These are phyloP conservation scores for Drosophila macrospina DNA, from an alignment of 2,888 invertebrate genomes.

Conservation along the genomic window DNA sequence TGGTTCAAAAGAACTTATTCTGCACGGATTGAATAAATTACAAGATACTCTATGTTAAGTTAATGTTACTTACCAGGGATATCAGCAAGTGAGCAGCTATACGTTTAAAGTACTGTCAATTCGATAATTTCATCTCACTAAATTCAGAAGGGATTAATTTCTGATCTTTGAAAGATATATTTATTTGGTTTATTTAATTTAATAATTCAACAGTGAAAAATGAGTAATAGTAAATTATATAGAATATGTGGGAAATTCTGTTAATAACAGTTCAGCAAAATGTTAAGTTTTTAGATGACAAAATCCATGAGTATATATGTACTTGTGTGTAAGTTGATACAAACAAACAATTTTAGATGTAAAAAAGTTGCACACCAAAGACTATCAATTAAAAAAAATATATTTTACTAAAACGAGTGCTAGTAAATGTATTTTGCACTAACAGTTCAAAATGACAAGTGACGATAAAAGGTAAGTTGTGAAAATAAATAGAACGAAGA, in stretches of 20 bases:
- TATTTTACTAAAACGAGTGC: conserved; percentile 1
- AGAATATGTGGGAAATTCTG: neutral
- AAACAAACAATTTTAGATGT: conserved; percentile 25
- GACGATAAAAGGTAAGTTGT: conserved; percentile 52
- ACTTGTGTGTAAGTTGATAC: conserved; percentile 10
- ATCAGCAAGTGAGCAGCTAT: neutral
- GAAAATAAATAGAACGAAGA: neutral
- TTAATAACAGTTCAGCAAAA: neutral
- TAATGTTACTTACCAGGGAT: neutral
- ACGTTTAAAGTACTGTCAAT: neutral
- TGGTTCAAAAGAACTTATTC: neutral
- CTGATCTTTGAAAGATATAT: neutral
- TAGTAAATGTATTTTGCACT: conserved; percentile 10
- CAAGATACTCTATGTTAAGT: neutral
- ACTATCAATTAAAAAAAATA: conserved; percentile 15
- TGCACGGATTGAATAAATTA: neutral
- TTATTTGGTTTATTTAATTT: neutral
- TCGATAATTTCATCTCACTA: neutral
- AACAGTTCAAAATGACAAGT: conserved; percentile 47
- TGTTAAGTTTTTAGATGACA: conserved; percentile 1
- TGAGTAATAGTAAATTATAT: neutral
- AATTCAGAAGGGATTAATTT: neutral
- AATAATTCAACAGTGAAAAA: neutral
- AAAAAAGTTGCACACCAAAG: conserved; percentile 26
- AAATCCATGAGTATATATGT: neutral